Evolutionary conservation across 2,797 vertebrate genomes (phyloP).

Genomic region (Darevskia nairensis): DNA sequence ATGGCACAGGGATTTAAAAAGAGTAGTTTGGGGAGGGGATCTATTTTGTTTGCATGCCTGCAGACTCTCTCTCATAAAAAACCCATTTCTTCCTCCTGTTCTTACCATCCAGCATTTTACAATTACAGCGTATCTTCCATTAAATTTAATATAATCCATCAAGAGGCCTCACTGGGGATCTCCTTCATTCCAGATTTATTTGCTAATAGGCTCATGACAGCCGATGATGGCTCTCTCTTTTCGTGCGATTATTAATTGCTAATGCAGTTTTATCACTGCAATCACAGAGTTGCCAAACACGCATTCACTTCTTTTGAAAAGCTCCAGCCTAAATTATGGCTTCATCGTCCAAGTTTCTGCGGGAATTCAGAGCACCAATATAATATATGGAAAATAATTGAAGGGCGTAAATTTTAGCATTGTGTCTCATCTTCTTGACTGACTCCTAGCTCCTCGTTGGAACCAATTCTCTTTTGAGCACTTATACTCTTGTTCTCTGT

Average conservation of each 20-base stretch:
- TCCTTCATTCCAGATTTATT: conserved; percentile 77
- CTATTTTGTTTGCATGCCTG: not conserved
- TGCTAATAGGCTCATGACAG: conserved; percentile 71
- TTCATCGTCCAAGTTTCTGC: conserved; percentile 49
- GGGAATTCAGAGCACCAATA: conserved; percentile 46
- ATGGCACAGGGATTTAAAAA: not conserved
- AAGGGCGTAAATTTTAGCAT: conserved; percentile 42
- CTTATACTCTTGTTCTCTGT: conserved; percentile 57
- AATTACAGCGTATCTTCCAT: conserved; percentile 71
- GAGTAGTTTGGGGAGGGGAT: not conserved
- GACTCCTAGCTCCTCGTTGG: not conserved
- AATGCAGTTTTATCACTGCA: conserved; percentile 66
- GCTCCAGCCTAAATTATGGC: conserved; percentile 59
- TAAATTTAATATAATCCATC: conserved; percentile 77
- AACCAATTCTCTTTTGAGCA: conserved; percentile 42
- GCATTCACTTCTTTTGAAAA: conserved; percentile 61
- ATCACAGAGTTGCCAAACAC: conserved; percentile 67
- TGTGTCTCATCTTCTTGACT: conserved; percentile 31
- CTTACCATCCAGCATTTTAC: conserved; percentile 63
- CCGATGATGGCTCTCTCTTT: conserved; percentile 67
- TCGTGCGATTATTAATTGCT: conserved; percentile 76
- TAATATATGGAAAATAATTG: conserved; percentile 39
- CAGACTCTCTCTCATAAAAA: not conserved
- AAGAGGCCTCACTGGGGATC: conserved; percentile 70
- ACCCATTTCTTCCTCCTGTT: conserved; percentile 36